Conservation (phyloP, 2,113 vertebrate genomes). For the Boulengeromyrus knoepffleri region DNA sequence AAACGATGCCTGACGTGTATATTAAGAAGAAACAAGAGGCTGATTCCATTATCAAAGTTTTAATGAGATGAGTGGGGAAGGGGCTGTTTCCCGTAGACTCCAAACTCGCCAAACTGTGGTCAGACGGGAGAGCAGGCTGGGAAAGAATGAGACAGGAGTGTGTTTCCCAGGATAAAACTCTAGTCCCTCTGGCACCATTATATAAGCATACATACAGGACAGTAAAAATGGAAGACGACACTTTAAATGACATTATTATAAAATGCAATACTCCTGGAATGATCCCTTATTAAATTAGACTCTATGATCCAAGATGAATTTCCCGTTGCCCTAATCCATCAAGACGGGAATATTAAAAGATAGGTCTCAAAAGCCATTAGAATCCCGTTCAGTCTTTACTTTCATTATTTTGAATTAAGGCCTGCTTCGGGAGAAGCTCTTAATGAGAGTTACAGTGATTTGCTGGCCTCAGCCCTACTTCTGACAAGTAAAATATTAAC, state of each 20-base stretch:
- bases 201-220: constrained; percentile 99
- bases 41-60: constrained; percentile 52
- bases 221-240: constrained; percentile 99
- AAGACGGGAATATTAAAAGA: constrained; percentile 99
- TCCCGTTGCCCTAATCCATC: constrained; percentile 99
- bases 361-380: constrained; percentile 99
- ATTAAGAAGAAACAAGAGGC: constrained; percentile 51
- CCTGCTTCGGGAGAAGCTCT: constrained; percentile 99
- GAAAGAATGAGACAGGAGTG: constrained; percentile 25
- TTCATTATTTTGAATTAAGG: constrained; percentile 99
- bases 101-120: constrained; percentile 43
- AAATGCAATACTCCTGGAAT: constrained; percentile 99
- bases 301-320: constrained; percentile 99
- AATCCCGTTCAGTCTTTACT: constrained; percentile 98
- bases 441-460: constrained; percentile 99
- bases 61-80: constrained; percentile 40
- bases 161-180: constrained; percentile 82
- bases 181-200: constrained; percentile 89
- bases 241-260: constrained; percentile 99
- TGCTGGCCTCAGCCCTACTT: constrained; percentile 96
- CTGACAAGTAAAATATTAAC: constrained; percentile 99
- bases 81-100: constrained; percentile 41
- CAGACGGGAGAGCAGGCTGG: constrained; percentile 20
- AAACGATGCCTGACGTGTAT: constrained; percentile 33
- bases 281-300: constrained; percentile 99